Evolutionary conservation across 1,140 invertebrate species (phyloP), one percentile per base, ranked within the genome.

Genomic region (Eciton burchellii): DNA sequence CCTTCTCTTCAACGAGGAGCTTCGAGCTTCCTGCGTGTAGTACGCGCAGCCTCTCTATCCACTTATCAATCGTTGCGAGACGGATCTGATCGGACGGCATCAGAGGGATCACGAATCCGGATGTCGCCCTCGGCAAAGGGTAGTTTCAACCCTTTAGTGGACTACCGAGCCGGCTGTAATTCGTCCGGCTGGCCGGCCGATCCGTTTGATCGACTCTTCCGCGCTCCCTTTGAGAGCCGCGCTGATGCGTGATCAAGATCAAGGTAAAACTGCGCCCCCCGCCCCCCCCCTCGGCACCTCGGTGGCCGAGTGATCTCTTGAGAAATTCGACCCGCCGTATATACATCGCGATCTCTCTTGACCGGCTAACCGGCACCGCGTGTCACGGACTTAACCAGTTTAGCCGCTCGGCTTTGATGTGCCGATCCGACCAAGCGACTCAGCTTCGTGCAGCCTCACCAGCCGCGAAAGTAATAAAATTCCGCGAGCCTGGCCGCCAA

Each of bases 121-220:
- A 79, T 79, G 74, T 79, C 74, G 63, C 74, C n/a, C 41, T 56
- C 49, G 49, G 62, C 62, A 70, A 79, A 79, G 74, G 74, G 12
- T 65, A 43, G 74, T 49, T 57, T 21, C 21, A 56, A 21, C 74
- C 72, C 63, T 79, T 79, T 79, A 56, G 16, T 29, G 52, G 74
- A 29, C 35, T 70, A 79, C n/a, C 63, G 74, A 79, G 35, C 63
- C 52, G 63, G 63, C 74, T 79, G 65, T 79, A 79, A 79, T 79
- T 79, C 63, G 63, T 45, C 74, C 62, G 62, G 49, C 74, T 49
- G 62, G 49, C 49, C 47, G 29, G n/a, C 29, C 11, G 35, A 35
- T 35, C 74, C 74, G 74, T 79, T 79, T 70, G 74, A 68, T 79
- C 63, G 63, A 79, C 63, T 70, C 74, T 79, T 79, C 63, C 74